Conservation (phyloP, 2,113 vertebrate species). For the Anser brachyrhynchus region DNA sequence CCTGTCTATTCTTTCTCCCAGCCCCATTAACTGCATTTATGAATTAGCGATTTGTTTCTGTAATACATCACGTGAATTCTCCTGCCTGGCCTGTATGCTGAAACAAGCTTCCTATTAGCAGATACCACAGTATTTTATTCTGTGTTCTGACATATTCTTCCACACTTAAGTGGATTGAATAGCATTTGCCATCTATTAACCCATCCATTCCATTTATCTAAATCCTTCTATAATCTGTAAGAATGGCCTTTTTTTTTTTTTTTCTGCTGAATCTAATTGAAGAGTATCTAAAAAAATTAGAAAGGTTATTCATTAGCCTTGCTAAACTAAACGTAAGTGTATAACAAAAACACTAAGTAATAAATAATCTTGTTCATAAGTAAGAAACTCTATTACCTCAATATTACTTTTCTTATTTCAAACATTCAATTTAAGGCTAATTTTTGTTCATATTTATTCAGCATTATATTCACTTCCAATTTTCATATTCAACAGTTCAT, state of each 20-base stretch:
- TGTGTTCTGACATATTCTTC: neutral
- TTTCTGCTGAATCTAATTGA: neutral
- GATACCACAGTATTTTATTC: neutral
- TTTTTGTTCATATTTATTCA: neutral
- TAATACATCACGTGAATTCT: neutral
- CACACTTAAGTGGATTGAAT: neutral
- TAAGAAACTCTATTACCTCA: neutral
- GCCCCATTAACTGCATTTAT: neutral
- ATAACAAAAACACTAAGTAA: neutral
- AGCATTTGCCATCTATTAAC: neutral
- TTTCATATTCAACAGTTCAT: neutral
- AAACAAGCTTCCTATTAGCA: neutral
- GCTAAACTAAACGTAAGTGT: neutral
- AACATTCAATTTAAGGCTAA: neutral
- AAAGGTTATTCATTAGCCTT: neutral
- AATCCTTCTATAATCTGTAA: neutral
- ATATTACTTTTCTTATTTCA: neutral
- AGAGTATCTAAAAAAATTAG: neutral
- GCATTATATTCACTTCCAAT: neutral
- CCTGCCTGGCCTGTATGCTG: neutral
- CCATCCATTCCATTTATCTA: neutral
- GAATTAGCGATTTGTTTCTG: neutral
- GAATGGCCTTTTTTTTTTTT: neutral
- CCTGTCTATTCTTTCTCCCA: neutral
- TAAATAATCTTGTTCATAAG: neutral